Conservation (phyloP, 2,113 vertebrate species). For the Daphoenositta chrysoptera region DNA sequence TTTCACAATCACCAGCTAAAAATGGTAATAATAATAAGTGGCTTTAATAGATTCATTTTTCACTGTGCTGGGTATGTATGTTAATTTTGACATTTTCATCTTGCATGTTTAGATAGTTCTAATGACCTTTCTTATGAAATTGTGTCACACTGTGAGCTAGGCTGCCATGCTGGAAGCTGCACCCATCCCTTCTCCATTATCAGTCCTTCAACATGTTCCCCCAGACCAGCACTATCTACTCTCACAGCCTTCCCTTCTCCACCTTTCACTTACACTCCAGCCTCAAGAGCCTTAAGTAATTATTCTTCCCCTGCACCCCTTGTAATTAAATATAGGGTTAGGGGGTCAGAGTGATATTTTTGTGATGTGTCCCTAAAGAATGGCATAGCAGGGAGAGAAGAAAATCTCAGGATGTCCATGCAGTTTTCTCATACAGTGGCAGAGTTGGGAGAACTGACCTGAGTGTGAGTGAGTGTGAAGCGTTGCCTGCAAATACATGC, state of each 20-base stretch:
- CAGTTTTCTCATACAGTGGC: background rate
- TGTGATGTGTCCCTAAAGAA: background rate
- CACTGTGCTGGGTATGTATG: background rate
- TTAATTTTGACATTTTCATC: background rate
- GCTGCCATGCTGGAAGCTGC: background rate
- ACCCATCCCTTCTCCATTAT: background rate
- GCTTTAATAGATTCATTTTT: background rate
- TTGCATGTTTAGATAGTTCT: background rate
- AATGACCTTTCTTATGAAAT: background rate
- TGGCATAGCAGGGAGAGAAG: background rate
- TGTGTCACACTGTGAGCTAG: background rate
- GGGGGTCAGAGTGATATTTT: background rate
- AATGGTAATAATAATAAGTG: constrained; percentile 49
- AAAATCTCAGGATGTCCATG: background rate
- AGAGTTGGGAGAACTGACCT: background rate
- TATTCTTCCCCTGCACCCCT: background rate
- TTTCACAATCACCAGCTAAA: constrained; percentile 30
- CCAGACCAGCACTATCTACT: background rate
- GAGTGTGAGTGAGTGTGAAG: background rate
- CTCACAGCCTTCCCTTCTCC: background rate
- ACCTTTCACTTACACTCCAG: background rate
- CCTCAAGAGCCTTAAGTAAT: background rate
- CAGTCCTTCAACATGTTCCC: background rate
- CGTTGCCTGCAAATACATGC: background rate
- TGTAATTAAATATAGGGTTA: background rate